Evolutionary conservation across 2,888 invertebrate genomes (phyloP).

Genomic region (Biston betularia): DNA sequence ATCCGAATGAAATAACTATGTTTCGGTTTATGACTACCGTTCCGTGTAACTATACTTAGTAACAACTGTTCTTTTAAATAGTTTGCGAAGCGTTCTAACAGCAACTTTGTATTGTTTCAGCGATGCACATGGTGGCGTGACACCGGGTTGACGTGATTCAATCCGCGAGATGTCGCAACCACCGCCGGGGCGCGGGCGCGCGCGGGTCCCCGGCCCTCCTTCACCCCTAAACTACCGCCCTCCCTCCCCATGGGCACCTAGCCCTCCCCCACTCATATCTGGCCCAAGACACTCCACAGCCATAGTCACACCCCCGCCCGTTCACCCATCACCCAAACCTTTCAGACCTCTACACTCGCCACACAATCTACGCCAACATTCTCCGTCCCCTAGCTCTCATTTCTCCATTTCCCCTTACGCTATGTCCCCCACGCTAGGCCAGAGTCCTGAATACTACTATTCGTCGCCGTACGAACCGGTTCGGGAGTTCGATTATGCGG

Average conservation of each 20-base stretch:
- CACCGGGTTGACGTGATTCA: conserved; percentile 83
- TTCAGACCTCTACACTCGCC: conserved; percentile 81
- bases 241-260: conserved; percentile 91
- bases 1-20: too few species aligned
- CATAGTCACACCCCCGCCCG: conserved; percentile 86
- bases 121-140: conserved; percentile 83
- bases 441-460: conserved; percentile 87
- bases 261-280: conserved; percentile 90
- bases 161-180: conserved; percentile 85
- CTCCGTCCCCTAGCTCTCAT: conserved; percentile 80
- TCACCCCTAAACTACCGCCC: conserved; percentile 90
- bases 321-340: conserved; percentile 82
- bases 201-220: conserved; percentile 75
- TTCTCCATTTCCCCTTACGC: conserved; percentile 82
- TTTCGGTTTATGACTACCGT: too few species aligned
- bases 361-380: conserved; percentile 76
- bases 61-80: not conserved
- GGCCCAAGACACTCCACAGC: conserved; percentile 86
- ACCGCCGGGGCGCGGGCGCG: conserved; percentile 81
- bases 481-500: conserved; percentile 90
- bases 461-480: conserved; percentile 85
- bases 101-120: conserved; percentile 69
- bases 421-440: conserved; percentile 86
- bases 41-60: too few species aligned
- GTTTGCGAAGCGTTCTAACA: not conserved